Base-by-base conservation (phyloP, 2,797 vertebrate species). In the Acipenser oxyrinchus region DNA sequence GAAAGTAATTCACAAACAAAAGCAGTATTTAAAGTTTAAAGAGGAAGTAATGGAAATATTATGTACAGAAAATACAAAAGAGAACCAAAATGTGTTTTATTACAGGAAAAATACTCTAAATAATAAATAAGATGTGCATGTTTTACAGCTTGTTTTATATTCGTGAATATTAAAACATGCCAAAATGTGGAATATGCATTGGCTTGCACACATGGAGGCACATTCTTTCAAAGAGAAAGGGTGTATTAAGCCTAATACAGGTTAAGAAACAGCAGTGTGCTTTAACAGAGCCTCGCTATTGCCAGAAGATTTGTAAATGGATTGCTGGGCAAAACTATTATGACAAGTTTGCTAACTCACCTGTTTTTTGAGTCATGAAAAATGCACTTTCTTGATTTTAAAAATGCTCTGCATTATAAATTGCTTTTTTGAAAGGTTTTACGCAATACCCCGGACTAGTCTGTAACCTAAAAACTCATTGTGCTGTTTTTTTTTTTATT, bases 21-120 rank as follows among this genome's bases (percentile, higher is more conserved):
- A 18, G 86, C 82, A 64, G 62, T 83, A 91, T 93, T 96, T 94
- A 96, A 96, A 95, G 91, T 94, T 96, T 96, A 95, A 96, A 90
- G 85, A 96, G 93, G 86, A 80, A 87, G 89, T 95, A 93, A 95
- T 98, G 94, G 95, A 95, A 94, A 90, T 83, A 78, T 88, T 87
- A 88, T 87, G 88, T 86, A 79, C 65, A 83, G 73, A 87, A 89
- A 92, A 86, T 74, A 83, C 76, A 79, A 81, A 83, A 78, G 77
- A 82, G 78, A 79, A 75, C 77, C 82, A 82, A 83, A 89, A 83
- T 83, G 86, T 86, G 75, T 86, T 89, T 89, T 90, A 88, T 86
- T 86, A 83, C 78, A 52, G 75, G 77, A 78, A 81, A 89, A 82
- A 76, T 69, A 75, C 77, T 63, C 82, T 96, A 92, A 98, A 97